Base-by-base conservation (phyloP, 2,888 invertebrate species). In the Ceriagrion tenellum region DNA sequence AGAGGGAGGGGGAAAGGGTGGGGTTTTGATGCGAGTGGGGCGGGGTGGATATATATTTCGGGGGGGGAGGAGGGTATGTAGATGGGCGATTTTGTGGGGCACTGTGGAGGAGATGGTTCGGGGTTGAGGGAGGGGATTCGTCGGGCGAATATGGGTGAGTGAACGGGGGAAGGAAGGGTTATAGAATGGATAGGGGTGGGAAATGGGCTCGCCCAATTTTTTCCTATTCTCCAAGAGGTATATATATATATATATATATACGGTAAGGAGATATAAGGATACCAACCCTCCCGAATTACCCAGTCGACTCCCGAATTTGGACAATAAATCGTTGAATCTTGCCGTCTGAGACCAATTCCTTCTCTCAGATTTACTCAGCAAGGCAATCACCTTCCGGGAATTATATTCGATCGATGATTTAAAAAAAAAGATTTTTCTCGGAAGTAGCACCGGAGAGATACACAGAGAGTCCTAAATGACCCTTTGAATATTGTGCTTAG, bases 71-170 rank as follows among this genome's bases (percentile, higher is more conserved):
- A n/a, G n/a, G 81, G n/a, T 13, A 35, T 35, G 81, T 16, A 81
- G 81, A 81, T 81, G 81, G 81, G 81, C 81, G 81, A 81, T 81
- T 30, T 30, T 18, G 30, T 81, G 81, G 35, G 81, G n/a, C n/a
- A n/a, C n/a, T 69, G 69, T n/a, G 20, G 59, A 59, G 3, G n/a
- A 69, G 69, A n/a, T 69, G n/a, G 69, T 69, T 8, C 3, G n/a
- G 26, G n/a, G n/a, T 4, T 23, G 69, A 6, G 69, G n/a, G 69
- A n/a, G 88, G 88, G 88, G 23, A 40, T 88, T 20, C 88, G 88
- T 26, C 20, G 88, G 20, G 88, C 20, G 88, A 55, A 47, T 23
- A 18, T 40, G 88, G 88, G 23, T 2, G 26, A n/a, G n/a, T 6
- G 89, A 8, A 55, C 8, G 89, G n/a, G 55, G 26, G 12, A n/a